These are phyloP conservation scores for Tichodroma muraria DNA, from an alignment of 2,113 vertebrate species.

Conservation along the genomic window DNA sequence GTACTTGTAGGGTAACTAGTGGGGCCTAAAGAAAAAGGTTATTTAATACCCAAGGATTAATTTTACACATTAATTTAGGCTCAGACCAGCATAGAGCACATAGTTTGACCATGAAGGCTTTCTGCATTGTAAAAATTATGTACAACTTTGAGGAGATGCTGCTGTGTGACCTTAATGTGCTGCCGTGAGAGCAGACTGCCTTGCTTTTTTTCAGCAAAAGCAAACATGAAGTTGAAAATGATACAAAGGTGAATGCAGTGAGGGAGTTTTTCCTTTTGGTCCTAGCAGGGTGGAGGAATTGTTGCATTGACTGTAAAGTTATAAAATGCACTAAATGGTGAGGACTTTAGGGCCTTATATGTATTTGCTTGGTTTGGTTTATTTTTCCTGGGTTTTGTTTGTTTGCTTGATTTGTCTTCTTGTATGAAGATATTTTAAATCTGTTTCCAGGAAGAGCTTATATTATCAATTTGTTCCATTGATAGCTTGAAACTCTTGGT, in stretches of 20 bases:
- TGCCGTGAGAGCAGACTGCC: neutral
- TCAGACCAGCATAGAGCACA: neutral
- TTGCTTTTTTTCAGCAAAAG: neutral
- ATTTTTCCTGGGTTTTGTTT: neutral
- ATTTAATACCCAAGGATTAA: neutral
- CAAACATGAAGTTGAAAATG: neutral
- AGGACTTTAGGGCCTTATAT: neutral
- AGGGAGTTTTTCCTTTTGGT: neutral
- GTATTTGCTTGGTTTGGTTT: neutral
- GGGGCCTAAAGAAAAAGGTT: neutral
- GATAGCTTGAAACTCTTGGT: neutral
- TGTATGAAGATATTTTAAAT: neutral
- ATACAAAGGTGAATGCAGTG: neutral
- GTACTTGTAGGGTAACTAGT: neutral
- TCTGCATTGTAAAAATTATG: neutral
- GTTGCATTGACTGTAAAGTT: neutral
- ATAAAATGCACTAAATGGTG: neutral
- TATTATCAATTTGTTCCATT: neutral
- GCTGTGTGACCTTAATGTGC: rapidly evolving
- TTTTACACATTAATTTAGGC: neutral
- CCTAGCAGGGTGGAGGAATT: neutral
- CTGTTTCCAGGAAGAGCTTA: neutral
- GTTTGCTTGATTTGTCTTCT: neutral
- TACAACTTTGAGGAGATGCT: neutral
- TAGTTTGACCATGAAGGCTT: neutral